Evolutionary conservation across 2,888 invertebrate genomes (phyloP), one percentile per base, ranked within the genome.

Genomic region (Periphyllus acericola): DNA sequence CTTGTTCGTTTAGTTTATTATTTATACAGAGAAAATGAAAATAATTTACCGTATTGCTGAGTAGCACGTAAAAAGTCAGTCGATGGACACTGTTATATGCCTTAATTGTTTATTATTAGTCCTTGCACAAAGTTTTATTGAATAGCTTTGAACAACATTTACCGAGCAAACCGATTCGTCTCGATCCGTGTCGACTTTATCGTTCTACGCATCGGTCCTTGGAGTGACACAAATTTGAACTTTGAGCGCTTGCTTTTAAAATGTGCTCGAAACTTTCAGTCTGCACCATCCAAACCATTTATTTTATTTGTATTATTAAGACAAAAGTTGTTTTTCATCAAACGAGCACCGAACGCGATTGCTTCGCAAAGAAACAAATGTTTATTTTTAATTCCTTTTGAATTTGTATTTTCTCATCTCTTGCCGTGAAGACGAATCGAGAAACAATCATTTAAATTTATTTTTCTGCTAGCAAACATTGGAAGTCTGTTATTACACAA

Each of bases 201-300:
- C 21, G 68, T 71, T 74, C 34, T 36, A 34, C 34, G 55, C 34
- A 29, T 55, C 21, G 29, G 55, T 60, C 83, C 55, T 83, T 32
- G 21, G 83, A 55, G 74, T 55, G 29, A 83, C 36, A 74, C 74
- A 36, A 36, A 74, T 83, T 55, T 55, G 29, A 55, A 83, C 46
- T 83, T 83, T 36, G 32, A 19, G 25, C 36, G 11, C 19, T 55
- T 74, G 34, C 21, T 83, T 46, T 34, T 72, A 83, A 72, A 72
- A 55, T 83, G 72, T 83, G 6, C 52, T n/a, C 34, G 21, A 52
- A 72, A 34, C 72, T 74, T 83, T 55, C 9, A 71, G n/a, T 72
- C 19, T 8, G 1, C 8, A 6, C 8, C 40, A 40, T 25, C n/a
- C n/a, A 25, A n/a, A 55, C 25, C 52, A n/a, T 60, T 71, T 60